These are phyloP conservation scores for Catostomus latipinnis DNA, from an alignment of 2,797 vertebrate genomes.

Conservation along the genomic window DNA sequence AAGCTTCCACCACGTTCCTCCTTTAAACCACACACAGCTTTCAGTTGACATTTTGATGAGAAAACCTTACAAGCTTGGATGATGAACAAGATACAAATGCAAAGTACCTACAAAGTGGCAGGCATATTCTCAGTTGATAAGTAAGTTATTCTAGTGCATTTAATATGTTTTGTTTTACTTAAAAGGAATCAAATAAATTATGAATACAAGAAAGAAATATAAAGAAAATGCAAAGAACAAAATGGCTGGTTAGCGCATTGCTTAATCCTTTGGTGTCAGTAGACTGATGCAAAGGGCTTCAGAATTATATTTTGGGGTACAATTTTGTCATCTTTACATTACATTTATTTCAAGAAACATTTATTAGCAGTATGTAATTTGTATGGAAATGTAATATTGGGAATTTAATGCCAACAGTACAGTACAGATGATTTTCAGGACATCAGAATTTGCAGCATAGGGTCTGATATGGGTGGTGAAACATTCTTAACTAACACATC, in stretches of 20 bases:
- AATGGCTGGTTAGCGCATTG: not conserved
- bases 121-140: slow-evolving; percentile 6
- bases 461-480: too few relatives aligned
- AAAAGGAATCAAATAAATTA: slow-evolving; percentile 15
- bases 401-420: too few relatives aligned
- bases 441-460: too few relatives aligned
- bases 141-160: slow-evolving; percentile 4
- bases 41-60: slow-evolving; percentile 36
- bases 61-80: slow-evolving; percentile 3
- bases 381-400: too few relatives aligned
- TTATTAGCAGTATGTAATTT: too few relatives aligned
- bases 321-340: too few relatives aligned
- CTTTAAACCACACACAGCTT: slow-evolving; percentile 42
- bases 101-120: slow-evolving; percentile 11
- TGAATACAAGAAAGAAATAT: slow-evolving; percentile 9
- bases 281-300: too few relatives aligned
- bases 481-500: not conserved
- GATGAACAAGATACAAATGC: not conserved
- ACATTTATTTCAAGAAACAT: too few relatives aligned
- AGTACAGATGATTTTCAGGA: too few relatives aligned
- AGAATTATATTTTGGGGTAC: too few relatives aligned
- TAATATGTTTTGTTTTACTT: not conserved
- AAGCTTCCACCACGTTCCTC: slow-evolving; percentile 44
- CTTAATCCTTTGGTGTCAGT: too few relatives aligned
- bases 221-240: not conserved